phyloP scores from a whole-genome alignment of 37 sponge, comb jelly and placozoan genomes.

The Bolinopsis microptera region DNA sequence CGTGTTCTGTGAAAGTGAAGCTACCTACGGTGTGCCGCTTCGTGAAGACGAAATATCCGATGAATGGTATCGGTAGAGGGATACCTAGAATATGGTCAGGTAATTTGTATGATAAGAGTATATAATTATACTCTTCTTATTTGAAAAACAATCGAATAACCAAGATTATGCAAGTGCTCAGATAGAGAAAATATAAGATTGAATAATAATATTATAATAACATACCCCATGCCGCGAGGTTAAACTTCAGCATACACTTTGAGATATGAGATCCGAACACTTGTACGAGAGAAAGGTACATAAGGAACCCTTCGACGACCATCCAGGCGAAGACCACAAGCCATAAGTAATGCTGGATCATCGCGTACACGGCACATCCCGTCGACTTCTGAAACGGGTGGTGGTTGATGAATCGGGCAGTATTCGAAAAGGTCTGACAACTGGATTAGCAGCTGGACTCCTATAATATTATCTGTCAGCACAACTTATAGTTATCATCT shows the following conservation, averaged over 20 bases:
- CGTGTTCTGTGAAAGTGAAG: constrained; percentile 1
- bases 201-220: too few relatives aligned
- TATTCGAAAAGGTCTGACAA: too few relatives aligned
- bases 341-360: constrained; percentile 62
- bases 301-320: constrained; percentile 53
- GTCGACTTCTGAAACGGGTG: not conserved
- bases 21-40: not conserved
- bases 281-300: constrained; percentile 63
- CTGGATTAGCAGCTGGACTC: too few relatives aligned
- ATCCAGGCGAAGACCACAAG: constrained; percentile 64
- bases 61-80: constrained; percentile 26
- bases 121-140: not conserved
- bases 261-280: constrained; percentile 66
- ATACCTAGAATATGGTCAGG: constrained; percentile 9
- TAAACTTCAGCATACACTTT: constrained; percentile 60
- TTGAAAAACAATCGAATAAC: too few relatives aligned
- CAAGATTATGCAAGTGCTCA: too few relatives aligned
- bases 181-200: too few relatives aligned
- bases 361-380: constrained; percentile 59
- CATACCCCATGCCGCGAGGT: constrained; percentile 64
- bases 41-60: constrained; percentile 59
- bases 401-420: too few relatives aligned
- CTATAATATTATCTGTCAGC: too few relatives aligned
- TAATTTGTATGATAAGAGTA: not conserved
- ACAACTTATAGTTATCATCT: too few relatives aligned